Evolutionary conservation across 2,113 vertebrate genomes (phyloP).

Genomic region (Garra rufa): DNA sequence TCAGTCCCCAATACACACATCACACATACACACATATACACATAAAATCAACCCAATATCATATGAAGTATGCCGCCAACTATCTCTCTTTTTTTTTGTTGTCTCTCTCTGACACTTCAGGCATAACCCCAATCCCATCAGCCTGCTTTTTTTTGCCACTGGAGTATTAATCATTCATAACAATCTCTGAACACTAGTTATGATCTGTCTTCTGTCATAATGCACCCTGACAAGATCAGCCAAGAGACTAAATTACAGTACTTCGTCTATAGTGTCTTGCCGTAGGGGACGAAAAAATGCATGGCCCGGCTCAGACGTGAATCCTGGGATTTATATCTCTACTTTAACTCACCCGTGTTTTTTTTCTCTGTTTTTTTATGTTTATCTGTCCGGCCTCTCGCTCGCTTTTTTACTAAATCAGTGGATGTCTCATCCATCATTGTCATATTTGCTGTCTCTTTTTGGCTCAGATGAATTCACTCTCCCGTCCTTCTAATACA

Average conservation of each 20-base stretch:
- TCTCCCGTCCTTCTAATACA: neutral
- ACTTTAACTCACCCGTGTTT: neutral
- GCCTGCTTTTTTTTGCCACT: slow-evolving; percentile 19
- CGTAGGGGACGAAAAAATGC: slow-evolving; percentile 24
- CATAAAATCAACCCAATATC: slow-evolving; percentile 4
- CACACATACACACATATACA: slow-evolving; percentile 7
- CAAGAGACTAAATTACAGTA: slow-evolving; percentile 36
- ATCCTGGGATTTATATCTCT: slow-evolving; percentile 38
- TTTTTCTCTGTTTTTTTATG: slow-evolving; percentile 5
- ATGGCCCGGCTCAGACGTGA: neutral
- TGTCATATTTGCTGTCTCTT: slow-evolving; percentile 41
- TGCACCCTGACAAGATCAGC: slow-evolving; percentile 47
- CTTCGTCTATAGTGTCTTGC: slow-evolving; percentile 37
- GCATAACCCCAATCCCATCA: slow-evolving; percentile 23
- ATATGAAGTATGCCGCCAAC: neutral
- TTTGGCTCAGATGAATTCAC: neutral
- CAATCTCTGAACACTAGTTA: slow-evolving; percentile 45
- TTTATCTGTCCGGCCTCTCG: slow-evolving; percentile 16
- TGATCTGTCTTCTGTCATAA: slow-evolving; percentile 48
- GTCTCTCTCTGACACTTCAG: slow-evolving; percentile 27
- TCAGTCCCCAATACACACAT: neutral
- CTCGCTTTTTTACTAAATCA: slow-evolving; percentile 27
- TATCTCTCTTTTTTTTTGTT: neutral
- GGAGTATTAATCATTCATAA: slow-evolving; percentile 44
- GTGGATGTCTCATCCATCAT: slow-evolving; percentile 37